Evolutionary conservation across 2,888 invertebrate genomes (phyloP).

Genomic region (Anarsia innoxiella): DNA sequence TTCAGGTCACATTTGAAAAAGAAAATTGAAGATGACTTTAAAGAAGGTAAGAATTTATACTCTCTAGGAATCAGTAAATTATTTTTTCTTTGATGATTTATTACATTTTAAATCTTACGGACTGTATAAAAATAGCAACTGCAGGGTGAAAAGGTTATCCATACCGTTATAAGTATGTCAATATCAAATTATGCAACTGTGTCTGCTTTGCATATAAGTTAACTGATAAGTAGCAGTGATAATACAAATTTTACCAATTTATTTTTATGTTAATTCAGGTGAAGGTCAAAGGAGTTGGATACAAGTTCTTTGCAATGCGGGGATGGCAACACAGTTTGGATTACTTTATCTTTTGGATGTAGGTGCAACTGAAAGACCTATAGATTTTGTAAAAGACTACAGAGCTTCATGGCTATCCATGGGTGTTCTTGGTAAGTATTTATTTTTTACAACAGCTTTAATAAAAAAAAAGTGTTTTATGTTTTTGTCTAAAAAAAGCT

Average conservation of each 20-base stretch:
- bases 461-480: too few species aligned
- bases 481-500: too few species aligned
- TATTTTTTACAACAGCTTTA: neutral
- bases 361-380: constrained; percentile 84
- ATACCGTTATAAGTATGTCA: constrained; percentile 3
- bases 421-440: constrained; percentile 79
- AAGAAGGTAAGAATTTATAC: too few species aligned
- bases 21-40: constrained; percentile 84
- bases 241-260: neutral
- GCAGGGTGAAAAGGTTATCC: constrained; percentile 5
- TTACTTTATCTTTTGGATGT: constrained; percentile 86
- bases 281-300: constrained; percentile 89
- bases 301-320: constrained; percentile 92
- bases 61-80: too few species aligned
- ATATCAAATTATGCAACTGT: constrained; percentile 4
- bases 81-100: neutral
- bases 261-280: constrained; percentile 54
- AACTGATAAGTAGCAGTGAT: neutral
- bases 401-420: constrained; percentile 88
- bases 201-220: neutral
- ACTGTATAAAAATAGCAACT: too few species aligned
- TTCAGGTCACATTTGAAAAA: constrained; percentile 79
- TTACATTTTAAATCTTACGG: too few species aligned
- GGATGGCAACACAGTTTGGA: constrained; percentile 88
- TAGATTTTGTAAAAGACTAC: constrained; percentile 85